phyloP scores from a whole-genome alignment of 2,113 vertebrate genomes.

The Mastomys coucha region DNA sequence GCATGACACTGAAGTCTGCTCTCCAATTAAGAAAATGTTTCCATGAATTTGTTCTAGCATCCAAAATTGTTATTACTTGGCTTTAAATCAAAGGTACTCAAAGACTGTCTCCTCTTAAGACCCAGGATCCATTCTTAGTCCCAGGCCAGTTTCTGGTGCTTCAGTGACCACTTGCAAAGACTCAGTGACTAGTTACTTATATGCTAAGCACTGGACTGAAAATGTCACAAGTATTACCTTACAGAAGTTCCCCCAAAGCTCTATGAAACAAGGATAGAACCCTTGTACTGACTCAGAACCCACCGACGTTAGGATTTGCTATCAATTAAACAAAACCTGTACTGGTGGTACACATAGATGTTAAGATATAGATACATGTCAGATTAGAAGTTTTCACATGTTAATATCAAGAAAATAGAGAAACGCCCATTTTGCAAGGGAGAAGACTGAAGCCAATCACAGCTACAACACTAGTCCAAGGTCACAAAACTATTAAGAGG shows the following conservation, averaged over 20 bases:
- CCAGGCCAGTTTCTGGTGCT: background rate
- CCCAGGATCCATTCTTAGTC: background rate
- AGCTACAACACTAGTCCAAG: background rate
- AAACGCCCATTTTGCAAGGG: background rate
- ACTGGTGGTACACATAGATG: background rate
- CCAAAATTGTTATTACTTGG: constrained; percentile 37
- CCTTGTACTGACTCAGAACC: background rate
- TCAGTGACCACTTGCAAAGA: background rate
- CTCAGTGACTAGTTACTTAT: background rate
- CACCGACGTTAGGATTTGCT: constrained; percentile 3
- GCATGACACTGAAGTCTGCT: background rate
- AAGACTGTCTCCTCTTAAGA: background rate
- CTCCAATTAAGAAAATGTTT: background rate
- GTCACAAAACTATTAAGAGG: constrained; percentile 33
- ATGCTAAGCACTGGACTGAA: background rate
- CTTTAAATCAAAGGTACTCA: background rate
- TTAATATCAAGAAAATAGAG: constrained; percentile 34
- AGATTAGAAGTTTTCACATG: constrained; percentile 39
- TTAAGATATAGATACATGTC: background rate
- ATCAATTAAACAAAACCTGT: constrained; percentile 24
- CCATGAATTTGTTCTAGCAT: background rate
- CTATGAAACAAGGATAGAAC: background rate
- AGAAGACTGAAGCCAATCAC: constrained; percentile 26
- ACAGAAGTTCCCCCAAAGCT: constrained; percentile 8
- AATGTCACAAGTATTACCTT: background rate